Conservation (phyloP, 1,140 invertebrate genomes). For the Carcinoscorpius rotundicauda region DNA sequence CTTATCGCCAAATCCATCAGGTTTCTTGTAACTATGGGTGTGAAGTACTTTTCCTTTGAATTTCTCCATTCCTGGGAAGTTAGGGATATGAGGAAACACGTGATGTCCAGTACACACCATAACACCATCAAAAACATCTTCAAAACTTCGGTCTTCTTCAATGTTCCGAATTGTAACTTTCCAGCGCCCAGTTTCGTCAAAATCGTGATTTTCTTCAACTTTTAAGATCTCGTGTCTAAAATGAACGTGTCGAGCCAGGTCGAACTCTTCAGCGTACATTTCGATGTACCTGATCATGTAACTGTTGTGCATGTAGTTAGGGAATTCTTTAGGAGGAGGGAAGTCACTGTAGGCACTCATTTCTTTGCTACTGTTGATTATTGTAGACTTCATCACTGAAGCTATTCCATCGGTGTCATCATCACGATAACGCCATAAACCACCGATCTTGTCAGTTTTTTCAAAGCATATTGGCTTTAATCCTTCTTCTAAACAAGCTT, state of each 20-base stretch:
- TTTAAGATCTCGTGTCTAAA: conserved; percentile 30
- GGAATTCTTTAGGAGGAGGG: conserved; percentile 29
- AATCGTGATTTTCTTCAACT: conserved; percentile 27
- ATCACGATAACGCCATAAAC: conserved; percentile 40
- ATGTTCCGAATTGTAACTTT: conserved; percentile 26
- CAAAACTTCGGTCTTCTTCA: conserved; percentile 1
- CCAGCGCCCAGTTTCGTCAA: conserved; percentile 33
- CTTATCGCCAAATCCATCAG: conserved; percentile 31
- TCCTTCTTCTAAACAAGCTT: conserved; percentile 19
- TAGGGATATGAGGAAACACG: conserved; percentile 11
- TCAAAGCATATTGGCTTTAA: conserved; percentile 38
- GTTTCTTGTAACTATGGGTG: conserved; percentile 34
- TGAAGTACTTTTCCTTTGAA: conserved; percentile 39
- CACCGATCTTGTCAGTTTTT: conserved; percentile 35
- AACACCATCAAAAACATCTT: conserved; percentile 33
- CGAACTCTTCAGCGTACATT: conserved; percentile 27
- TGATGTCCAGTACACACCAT: conserved; percentile 35
- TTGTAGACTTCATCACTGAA: conserved; percentile 25
- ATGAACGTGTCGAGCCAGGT: conserved; percentile 18
- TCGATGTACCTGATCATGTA: conserved; percentile 29
- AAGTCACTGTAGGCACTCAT: conserved; percentile 37
- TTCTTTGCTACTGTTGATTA: conserved; percentile 38
- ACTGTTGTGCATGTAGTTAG: conserved; percentile 33
- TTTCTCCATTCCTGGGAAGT: conserved; percentile 25
- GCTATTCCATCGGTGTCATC: conserved; percentile 24